Conservation (phyloP, 2,113 vertebrate genomes). For the Spea bombifrons region DNA sequence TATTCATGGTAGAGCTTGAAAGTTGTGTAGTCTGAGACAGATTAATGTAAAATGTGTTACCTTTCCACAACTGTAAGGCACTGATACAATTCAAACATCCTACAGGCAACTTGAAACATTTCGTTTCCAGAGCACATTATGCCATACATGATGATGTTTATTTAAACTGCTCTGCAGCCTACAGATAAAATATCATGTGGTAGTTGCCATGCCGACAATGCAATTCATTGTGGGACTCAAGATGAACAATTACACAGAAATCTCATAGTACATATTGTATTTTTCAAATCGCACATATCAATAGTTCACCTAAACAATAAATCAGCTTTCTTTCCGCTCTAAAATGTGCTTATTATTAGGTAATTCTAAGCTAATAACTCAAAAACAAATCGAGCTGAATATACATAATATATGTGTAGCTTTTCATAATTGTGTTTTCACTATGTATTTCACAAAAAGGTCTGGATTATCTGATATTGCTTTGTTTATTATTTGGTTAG, state of each 20-base stretch:
- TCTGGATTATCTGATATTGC: background rate
- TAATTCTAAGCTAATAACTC: background rate
- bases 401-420: background rate
- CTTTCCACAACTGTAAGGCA: background rate
- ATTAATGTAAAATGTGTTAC: background rate
- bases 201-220: slow-evolving; percentile 46
- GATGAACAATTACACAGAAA: slow-evolving; percentile 30
- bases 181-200: slow-evolving; percentile 44
- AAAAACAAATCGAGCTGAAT: background rate
- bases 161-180: slow-evolving; percentile 33
- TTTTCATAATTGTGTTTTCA: background rate
- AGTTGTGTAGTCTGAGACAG: background rate
- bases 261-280: slow-evolving; percentile 16
- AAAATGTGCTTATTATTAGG: background rate
- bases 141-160: slow-evolving; percentile 34
- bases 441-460: background rate
- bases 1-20: background rate
- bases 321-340: background rate
- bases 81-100: background rate
- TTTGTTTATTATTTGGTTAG: background rate
- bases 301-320: background rate
- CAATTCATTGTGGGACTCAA: slow-evolving; percentile 27
- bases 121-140: slow-evolving; percentile 14
- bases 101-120: background rate
- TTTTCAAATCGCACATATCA: background rate